Percentiles rank a stretch among this genome's conserved stretches.
These are phyloP conservation scores for Tortrix viridana DNA, from an alignment of 2,888 invertebrate species.

Conservation along the genomic window DNA sequence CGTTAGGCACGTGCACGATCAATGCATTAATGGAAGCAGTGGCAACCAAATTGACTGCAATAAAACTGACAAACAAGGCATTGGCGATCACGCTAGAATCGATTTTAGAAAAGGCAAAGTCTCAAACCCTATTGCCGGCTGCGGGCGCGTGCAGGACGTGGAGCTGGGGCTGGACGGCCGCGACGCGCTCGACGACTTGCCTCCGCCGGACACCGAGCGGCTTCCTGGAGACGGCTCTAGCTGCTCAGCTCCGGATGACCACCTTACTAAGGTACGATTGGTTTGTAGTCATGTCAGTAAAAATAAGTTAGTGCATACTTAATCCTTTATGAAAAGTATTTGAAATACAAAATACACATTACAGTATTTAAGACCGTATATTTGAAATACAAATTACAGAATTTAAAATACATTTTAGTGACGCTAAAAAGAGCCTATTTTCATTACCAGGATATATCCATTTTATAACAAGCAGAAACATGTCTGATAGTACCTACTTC, in stretches of 20 bases:
- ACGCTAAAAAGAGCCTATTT: too few relatives aligned
- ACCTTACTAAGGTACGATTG: conserved; percentile 46
- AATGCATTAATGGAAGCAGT: neutral
- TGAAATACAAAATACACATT: too few relatives aligned
- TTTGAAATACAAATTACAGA: too few relatives aligned
- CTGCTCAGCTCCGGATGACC: conserved; percentile 70
- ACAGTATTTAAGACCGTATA: too few relatives aligned
- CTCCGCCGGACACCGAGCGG: conserved; percentile 61
- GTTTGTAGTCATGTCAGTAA: too few relatives aligned
- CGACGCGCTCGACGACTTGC: conserved; percentile 59
- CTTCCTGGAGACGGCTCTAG: conserved; percentile 78
- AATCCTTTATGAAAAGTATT: too few relatives aligned
- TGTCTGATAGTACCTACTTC: too few relatives aligned
- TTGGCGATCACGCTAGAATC: neutral
- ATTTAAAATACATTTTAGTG: too few relatives aligned
- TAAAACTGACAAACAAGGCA: neutral
- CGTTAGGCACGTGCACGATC: too few relatives aligned
- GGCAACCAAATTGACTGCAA: conserved; percentile 7
- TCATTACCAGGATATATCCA: too few relatives aligned
- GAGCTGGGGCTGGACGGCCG: conserved; percentile 2
- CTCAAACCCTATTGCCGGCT: neutral
- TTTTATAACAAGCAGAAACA: too few relatives aligned
- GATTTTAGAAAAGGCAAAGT: neutral
- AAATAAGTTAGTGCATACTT: too few relatives aligned
- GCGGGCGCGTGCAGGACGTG: conserved; percentile 2